Percentiles rank a stretch among this genome's conserved stretches.
Evolutionary conservation across 2,797 vertebrate species (phyloP).

Genomic region (Syngnathus acus): DNA sequence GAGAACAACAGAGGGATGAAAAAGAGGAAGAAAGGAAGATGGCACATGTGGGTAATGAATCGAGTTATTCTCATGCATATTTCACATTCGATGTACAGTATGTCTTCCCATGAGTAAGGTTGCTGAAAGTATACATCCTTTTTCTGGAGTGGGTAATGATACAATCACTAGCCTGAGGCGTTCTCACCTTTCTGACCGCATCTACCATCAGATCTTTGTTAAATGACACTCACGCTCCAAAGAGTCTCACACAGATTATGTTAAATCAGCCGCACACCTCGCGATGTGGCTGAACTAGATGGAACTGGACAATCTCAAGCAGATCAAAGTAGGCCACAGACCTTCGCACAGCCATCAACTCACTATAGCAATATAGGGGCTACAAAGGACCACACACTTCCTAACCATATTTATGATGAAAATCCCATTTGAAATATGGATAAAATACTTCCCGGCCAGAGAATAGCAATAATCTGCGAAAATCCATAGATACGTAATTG

Average conservation of each 20-base stretch:
- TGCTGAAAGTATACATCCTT: constrained; percentile 13
- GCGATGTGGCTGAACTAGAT: neutral
- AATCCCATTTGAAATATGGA: no score
- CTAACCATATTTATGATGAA: no score
- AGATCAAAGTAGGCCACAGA: no score
- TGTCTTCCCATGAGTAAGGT: constrained; percentile 13
- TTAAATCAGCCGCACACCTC: neutral
- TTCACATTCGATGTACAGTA: constrained; percentile 16
- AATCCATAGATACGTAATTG: no score
- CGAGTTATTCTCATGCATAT: constrained; percentile 34
- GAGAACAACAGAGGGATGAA: neutral
- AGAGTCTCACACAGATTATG: neutral
- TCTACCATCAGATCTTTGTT: constrained; percentile 3
- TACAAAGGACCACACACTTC: no score
- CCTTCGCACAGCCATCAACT: no score
- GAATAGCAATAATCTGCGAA: no score
- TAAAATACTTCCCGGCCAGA: no score
- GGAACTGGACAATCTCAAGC: neutral
- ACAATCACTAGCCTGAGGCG: neutral
- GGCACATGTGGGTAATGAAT: constrained; percentile 24
- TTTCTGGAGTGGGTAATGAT: constrained; percentile 21
- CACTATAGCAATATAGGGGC: no score
- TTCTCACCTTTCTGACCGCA: constrained; percentile 14
- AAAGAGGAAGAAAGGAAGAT: constrained; percentile 6
- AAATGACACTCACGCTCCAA: constrained; percentile 2